A percentile compares a stretch with the other conserved stretches of the same genome.
These are phyloP conservation scores for Artemia franciscana DNA, from an alignment of 1,140 invertebrate species.

Conservation along the genomic window DNA sequence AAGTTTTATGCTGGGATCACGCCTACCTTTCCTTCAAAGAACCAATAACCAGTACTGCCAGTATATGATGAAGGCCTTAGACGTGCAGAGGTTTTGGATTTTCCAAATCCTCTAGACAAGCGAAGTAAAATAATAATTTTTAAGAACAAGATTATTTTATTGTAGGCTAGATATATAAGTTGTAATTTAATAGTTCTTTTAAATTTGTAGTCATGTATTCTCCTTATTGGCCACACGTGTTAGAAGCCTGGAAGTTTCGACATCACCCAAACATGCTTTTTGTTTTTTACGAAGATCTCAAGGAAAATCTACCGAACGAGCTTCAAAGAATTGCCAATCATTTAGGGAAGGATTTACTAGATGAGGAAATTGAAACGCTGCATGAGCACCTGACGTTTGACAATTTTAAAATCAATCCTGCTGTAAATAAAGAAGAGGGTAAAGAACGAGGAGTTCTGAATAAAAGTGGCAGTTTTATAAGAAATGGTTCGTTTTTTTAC, in stretches of 20 bases:
- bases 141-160: too few relatives aligned
- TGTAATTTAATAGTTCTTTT: too few relatives aligned
- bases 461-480: slow-evolving; percentile 5
- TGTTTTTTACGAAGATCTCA: slow-evolving; percentile 10
- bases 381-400: slow-evolving; percentile 50
- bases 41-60: too few relatives aligned
- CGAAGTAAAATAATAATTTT: too few relatives aligned
- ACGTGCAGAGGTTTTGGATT: too few relatives aligned
- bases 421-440: slow-evolving; percentile 34
- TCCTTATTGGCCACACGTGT: slow-evolving; percentile 6
- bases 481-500: background rate
- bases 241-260: slow-evolving; percentile 7
- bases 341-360: slow-evolving; percentile 35
- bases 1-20: too few relatives aligned
- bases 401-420: slow-evolving; percentile 39
- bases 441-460: slow-evolving; percentile 1
- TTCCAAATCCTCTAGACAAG: too few relatives aligned
- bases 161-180: too few relatives aligned
- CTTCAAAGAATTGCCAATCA: slow-evolving; percentile 45
- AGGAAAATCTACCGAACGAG: slow-evolving; percentile 30
- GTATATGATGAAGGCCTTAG: too few relatives aligned
- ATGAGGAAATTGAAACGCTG: slow-evolving; percentile 35
- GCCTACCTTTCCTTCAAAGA: too few relatives aligned
- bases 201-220: slow-evolving; percentile 5
- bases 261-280: slow-evolving; percentile 11